A percentile compares a stretch with the other conserved stretches of the same genome.
phyloP scores from a whole-genome alignment of 2,888 invertebrate species.

The Muschampia plurimacula region DNA sequence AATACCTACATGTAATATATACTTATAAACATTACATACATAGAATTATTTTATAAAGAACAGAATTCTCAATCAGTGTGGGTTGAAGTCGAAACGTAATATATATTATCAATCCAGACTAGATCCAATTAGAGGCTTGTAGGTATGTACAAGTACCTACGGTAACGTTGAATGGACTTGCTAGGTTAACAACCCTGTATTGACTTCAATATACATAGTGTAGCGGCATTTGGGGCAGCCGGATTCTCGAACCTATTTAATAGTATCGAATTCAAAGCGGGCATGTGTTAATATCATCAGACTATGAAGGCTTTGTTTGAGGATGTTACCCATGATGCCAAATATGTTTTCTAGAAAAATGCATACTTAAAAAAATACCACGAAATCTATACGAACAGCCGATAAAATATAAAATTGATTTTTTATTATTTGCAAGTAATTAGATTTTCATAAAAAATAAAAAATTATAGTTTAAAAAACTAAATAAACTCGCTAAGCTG shows the following conservation, averaged over 20 bases:
- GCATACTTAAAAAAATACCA: no score
- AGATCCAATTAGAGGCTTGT: not conserved
- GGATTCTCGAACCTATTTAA: not conserved
- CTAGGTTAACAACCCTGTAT: not conserved
- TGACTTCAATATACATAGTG: not conserved
- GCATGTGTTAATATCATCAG: not conserved
- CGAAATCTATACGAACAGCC: no score
- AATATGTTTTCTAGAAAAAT: no score
- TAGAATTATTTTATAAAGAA: not conserved
- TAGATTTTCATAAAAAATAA: no score
- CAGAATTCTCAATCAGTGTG: not conserved
- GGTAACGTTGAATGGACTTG: not conserved
- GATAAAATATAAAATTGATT: no score
- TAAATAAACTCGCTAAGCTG: no score
- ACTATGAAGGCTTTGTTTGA: not conserved
- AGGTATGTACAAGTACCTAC: not conserved
- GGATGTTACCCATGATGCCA: not conserved
- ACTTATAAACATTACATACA: no score
- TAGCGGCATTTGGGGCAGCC: not conserved
- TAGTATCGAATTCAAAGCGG: not conserved
- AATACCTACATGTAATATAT: no score
- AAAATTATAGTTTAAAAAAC: no score
- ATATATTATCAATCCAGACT: not conserved
- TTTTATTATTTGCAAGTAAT: no score
- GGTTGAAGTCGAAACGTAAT: not conserved